Evolutionary conservation across 2,797 vertebrate genomes (phyloP).

Genomic region (Oreortyx pictus): DNA sequence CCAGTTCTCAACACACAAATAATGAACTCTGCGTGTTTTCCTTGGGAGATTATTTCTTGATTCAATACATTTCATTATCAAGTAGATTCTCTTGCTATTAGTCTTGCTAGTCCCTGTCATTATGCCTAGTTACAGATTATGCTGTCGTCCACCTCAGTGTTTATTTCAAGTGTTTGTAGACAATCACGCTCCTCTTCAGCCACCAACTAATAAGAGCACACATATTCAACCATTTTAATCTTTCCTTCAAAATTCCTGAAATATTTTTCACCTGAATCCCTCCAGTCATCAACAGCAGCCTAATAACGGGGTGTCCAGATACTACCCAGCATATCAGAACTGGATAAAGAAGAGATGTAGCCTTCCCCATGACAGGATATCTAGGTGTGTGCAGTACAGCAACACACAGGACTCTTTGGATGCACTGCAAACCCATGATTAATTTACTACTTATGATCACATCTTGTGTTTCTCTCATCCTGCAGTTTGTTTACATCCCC

Average conservation of each 20-base stretch:
- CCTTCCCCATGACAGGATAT: background rate
- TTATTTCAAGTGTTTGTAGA: background rate
- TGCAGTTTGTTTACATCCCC: background rate
- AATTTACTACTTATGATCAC: background rate
- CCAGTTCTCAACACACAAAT: background rate
- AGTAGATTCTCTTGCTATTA: background rate
- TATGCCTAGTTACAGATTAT: background rate
- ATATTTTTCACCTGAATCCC: background rate
- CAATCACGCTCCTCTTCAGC: rapidly evolving
- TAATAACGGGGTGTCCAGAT: background rate
- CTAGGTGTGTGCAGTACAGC: background rate
- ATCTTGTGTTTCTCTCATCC: background rate
- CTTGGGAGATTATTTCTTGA: background rate
- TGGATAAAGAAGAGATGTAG: background rate
- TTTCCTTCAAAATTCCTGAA: background rate
- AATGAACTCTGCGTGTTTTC: background rate
- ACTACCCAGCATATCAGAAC: rapidly evolving
- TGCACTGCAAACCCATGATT: background rate
- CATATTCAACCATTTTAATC: background rate
- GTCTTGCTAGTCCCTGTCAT: background rate
- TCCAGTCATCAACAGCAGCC: background rate
- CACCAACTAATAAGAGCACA: background rate
- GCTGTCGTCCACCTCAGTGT: background rate
- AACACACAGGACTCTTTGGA: background rate
- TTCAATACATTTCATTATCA: background rate